Evolutionary conservation across 2,797 vertebrate species (phyloP).

Genomic region (Chelmon rostratus): DNA sequence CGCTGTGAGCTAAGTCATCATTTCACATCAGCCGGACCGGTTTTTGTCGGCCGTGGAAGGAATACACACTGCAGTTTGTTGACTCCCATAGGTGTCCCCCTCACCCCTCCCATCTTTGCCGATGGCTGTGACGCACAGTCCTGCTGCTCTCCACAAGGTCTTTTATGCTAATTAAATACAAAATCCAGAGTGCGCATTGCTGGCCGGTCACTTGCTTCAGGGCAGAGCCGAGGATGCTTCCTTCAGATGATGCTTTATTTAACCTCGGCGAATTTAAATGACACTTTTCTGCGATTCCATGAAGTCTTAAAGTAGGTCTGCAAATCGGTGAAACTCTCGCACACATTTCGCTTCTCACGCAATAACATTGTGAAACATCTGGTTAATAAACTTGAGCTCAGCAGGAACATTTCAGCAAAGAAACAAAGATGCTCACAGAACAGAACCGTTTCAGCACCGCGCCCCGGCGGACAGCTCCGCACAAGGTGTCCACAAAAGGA

Average conservation of each 20-base stretch:
- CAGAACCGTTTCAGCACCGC: constrained; percentile 71
- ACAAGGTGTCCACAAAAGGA: neutral
- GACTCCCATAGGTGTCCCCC: constrained; percentile 79
- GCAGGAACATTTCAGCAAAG: neutral
- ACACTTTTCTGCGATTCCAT: neutral
- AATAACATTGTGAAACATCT: neutral
- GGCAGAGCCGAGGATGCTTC: constrained; percentile 2
- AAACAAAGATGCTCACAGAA: no score
- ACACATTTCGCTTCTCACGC: neutral
- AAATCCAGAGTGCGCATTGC: constrained; percentile 72
- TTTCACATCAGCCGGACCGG: constrained; percentile 70
- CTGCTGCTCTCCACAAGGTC: constrained; percentile 86
- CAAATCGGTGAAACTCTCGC: neutral
- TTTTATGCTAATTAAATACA: constrained; percentile 88
- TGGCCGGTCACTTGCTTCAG: constrained; percentile 41
- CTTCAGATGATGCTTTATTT: neutral
- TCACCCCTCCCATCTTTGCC: constrained; percentile 35
- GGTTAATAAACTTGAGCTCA: neutral
- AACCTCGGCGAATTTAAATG: neutral
- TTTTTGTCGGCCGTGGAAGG: constrained; percentile 77
- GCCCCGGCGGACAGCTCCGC: constrained; percentile 65
- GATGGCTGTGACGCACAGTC: constrained; percentile 87
- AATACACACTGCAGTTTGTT: constrained; percentile 82
- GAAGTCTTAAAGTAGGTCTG: neutral
- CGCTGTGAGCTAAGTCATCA: constrained; percentile 72